Conservation (phyloP, 2,797 vertebrate species). For the Chrosomus eos region DNA sequence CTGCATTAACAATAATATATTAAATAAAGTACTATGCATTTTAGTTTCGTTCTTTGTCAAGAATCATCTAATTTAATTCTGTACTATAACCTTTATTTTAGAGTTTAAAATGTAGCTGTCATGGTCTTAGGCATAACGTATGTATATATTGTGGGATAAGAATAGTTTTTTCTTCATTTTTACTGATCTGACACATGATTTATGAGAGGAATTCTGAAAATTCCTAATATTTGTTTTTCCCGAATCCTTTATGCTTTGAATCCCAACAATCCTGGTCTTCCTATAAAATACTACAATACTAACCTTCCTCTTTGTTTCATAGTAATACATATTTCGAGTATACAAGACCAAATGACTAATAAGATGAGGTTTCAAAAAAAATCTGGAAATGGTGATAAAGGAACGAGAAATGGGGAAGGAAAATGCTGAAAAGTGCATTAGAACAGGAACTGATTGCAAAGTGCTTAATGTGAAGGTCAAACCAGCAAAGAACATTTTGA, state of each 20-base stretch:
- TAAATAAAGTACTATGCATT: constrained; percentile 33
- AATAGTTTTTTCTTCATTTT: neutral
- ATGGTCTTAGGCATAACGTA: neutral
- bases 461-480: constrained; percentile 75
- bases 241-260: neutral
- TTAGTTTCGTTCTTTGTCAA: neutral
- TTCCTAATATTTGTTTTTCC: neutral
- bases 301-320: constrained; percentile 21
- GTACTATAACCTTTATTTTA: neutral
- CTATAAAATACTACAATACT: constrained; percentile 46
- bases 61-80: constrained; percentile 53
- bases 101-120: neutral
- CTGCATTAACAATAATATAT: constrained; percentile 21
- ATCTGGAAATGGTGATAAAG: constrained; percentile 44
- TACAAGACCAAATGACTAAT: constrained; percentile 44
- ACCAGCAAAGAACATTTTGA: constrained; percentile 72
- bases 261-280: neutral
- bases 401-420: constrained; percentile 42
- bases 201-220: neutral
- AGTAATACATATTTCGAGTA: constrained; percentile 72
- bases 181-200: neutral
- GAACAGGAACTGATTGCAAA: constrained; percentile 71
- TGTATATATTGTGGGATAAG: neutral
- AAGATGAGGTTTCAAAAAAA: constrained; percentile 57
- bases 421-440: constrained; percentile 51